Base-by-base conservation (phyloP, 2,888 invertebrate genomes). In the Tuberolachnus salignus region DNA sequence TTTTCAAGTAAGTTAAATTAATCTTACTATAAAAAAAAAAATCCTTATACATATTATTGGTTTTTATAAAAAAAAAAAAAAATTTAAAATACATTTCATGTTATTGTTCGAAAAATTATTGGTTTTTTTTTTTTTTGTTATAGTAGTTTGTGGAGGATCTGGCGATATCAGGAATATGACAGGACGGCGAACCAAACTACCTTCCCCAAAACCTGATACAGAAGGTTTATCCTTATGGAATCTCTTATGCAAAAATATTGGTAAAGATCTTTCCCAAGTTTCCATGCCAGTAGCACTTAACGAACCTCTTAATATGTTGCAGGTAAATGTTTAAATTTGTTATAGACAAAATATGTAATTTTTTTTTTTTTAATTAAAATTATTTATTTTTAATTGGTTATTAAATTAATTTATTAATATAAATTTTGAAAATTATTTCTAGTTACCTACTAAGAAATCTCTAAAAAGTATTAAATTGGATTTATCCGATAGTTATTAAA, bases 241-340 rank as follows among this genome's bases (percentile, higher is more conserved):
- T 86, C 87, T 92, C 80, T 87, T 92, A 3, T 91, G 91, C 84
- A 91, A 91, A 86, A 94, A 94, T 85, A 94, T 94, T 74, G 94
- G 94, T 82, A 94, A 94, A 86, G 94, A 94, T 86, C 87, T 94
- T 80, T 92, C 92, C 21, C 93, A 93, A 86, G 91, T 94, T 64
- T 93, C 93, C 81, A 93, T 94, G 93, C 94, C 94, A 0, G 93
- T 94, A 61, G 92, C 92, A 2, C 88, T 94, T 82, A 94, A 94
- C 85, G 94, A 94, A 85, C 94, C 94, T 0, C 87, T 94, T 0
- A 92, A 92, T 84, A 92, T 92, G 88, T 86, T 94, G 75, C 93
- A 92, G 88, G 91, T 91, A 55, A 81, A 53, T 23, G 26, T 66
- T n/a, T 34, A 51, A 44, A 13, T 16, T 55, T 53, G 63, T 14